These are phyloP conservation scores for Oceanodroma leucorhoa DNA, from an alignment of 2,797 vertebrate species.

Conservation along the genomic window DNA sequence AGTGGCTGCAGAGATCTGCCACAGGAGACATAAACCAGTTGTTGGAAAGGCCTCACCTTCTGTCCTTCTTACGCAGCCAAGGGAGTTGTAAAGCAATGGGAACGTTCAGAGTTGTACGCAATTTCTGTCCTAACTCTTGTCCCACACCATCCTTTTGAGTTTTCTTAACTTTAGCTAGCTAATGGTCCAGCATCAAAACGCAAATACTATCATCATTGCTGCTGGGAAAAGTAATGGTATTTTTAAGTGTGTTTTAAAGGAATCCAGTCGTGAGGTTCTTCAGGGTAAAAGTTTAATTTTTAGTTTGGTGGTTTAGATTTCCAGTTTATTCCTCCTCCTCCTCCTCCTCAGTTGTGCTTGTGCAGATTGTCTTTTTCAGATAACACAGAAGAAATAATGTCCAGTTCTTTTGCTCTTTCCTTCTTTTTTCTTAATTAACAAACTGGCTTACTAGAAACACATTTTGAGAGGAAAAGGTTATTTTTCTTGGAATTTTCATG, in stretches of 20 bases:
- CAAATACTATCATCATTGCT: neutral
- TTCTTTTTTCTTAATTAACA: neutral
- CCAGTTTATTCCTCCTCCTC: neutral
- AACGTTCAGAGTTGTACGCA: neutral
- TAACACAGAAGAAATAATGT: neutral
- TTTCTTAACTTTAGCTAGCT: neutral
- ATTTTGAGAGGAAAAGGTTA: neutral
- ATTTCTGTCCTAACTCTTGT: neutral
- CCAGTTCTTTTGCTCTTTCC: neutral
- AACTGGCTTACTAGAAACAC: neutral
- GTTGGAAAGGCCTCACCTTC: neutral
- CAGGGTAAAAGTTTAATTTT: neutral
- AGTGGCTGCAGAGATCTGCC: neutral
- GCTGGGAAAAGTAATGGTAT: neutral
- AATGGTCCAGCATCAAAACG: neutral
- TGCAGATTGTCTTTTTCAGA: neutral
- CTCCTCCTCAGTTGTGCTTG: neutral
- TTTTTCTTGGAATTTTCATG: neutral
- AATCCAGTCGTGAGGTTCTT: neutral
- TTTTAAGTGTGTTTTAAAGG: neutral
- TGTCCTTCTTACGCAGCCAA: neutral
- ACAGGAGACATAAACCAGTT: neutral
- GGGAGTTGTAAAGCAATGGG: neutral
- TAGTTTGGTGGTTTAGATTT: neutral
- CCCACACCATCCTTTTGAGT: neutral